Conservation (phyloP, 2,888 invertebrate genomes). For the Cheilosia vernalis region DNA sequence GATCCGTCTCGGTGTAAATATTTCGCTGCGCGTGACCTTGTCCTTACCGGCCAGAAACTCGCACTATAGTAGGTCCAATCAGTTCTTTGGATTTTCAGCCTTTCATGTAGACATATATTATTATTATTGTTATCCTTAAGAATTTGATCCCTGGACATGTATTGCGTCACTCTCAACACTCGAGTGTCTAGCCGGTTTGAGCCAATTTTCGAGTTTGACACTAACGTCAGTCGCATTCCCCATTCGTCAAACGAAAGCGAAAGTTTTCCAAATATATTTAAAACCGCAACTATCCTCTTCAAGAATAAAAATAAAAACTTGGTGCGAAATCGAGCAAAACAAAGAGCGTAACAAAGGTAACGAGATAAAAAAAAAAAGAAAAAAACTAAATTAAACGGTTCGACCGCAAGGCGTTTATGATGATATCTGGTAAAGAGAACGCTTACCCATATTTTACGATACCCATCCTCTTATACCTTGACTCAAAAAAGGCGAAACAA, state of each 20-base stretch:
- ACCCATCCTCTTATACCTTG: slow-evolving; percentile 63
- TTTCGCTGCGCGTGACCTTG: no score
- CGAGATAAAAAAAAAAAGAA: slow-evolving; percentile 33
- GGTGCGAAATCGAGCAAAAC: slow-evolving; percentile 24
- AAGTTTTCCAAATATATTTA: slow-evolving; percentile 52
- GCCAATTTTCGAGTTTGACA: no score
- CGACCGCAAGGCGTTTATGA: slow-evolving; percentile 70
- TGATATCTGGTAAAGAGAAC: slow-evolving; percentile 41
- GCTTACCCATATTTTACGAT: not conserved
- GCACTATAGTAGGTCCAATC: no score
- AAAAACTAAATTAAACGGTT: slow-evolving; percentile 69
- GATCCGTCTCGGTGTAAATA: no score
- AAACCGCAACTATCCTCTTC: slow-evolving; percentile 64
- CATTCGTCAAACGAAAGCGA: slow-evolving; percentile 57
- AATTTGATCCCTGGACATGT: no score
- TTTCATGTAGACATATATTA: no score
- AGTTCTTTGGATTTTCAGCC: no score
- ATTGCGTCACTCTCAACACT: no score
- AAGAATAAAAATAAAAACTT: slow-evolving; percentile 7
- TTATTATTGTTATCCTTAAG: no score
- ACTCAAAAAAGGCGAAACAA: slow-evolving; percentile 25
- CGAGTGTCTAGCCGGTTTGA: no score
- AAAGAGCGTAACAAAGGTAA: slow-evolving; percentile 50
- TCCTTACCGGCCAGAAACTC: no score
- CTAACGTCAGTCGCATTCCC: no score